Evolutionary conservation across 2,888 invertebrate genomes (phyloP).

Genomic region (Pollenia amentaria): DNA sequence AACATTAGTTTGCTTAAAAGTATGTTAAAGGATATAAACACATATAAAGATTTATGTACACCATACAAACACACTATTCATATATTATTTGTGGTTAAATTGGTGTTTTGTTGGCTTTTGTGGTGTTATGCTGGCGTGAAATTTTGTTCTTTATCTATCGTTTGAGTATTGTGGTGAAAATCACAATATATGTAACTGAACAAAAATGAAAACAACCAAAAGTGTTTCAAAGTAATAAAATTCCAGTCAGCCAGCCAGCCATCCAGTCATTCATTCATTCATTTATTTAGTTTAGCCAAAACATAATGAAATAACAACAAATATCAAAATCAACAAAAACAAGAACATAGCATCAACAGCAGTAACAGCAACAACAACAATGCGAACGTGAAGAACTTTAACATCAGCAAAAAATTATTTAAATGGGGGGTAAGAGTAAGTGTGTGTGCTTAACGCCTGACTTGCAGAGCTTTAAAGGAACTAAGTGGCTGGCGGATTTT

Average conservation of each 20-base stretch:
- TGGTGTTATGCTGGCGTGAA: constrained; percentile 65
- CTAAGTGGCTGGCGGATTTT: background rate
- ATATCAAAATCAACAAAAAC: constrained; percentile 23
- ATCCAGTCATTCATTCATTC: constrained; percentile 30
- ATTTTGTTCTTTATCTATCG: constrained; percentile 64
- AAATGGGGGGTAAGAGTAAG: background rate
- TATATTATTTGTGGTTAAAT: constrained; percentile 69
- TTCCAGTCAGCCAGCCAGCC: constrained; percentile 45
- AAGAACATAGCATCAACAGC: constrained; percentile 14
- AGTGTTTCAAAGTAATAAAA: constrained; percentile 69
- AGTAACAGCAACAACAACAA: constrained; percentile 1
- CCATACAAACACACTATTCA: constrained; percentile 1
- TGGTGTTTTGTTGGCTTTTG: constrained; percentile 71
- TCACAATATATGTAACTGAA: constrained; percentile 2
- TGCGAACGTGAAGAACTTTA: constrained; percentile 4
- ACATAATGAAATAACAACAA: constrained; percentile 50
- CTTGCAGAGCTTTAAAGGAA: constrained; percentile 39
- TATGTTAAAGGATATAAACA: constrained; percentile 4
- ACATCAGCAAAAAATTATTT: constrained; percentile 6
- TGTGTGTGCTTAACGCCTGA: background rate
- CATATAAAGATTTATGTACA: background rate
- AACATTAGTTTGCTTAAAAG: constrained; percentile 5
- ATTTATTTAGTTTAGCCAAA: constrained; percentile 37
- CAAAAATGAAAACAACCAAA: constrained; percentile 19
- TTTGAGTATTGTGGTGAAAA: constrained; percentile 65